A percentile compares a stretch with the other conserved stretches of the same genome.
Conservation (phyloP, 1,140 invertebrate species). For the Triops longicaudatus region DNA sequence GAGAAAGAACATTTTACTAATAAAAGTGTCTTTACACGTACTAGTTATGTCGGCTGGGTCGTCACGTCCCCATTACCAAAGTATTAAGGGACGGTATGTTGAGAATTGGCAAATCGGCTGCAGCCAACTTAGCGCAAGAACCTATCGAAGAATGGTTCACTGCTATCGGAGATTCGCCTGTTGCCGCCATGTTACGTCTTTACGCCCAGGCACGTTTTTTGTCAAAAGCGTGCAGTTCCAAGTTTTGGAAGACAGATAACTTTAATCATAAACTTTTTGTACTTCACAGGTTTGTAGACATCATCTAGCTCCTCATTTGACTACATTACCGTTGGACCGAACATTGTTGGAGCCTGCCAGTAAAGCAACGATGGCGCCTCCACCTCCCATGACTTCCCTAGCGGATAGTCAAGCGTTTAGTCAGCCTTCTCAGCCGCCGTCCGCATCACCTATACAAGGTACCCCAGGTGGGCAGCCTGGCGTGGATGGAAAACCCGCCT, state of each 20-base stretch:
- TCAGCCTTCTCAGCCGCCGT: neutral
- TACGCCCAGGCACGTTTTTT: conserved; percentile 64
- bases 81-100: conserved; percentile 79
- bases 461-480: neutral
- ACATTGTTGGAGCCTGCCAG: conserved; percentile 56
- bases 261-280: conserved; percentile 34
- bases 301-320: conserved; percentile 70
- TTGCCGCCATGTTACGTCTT: conserved; percentile 69
- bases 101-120: conserved; percentile 62
- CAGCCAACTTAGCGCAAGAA: conserved; percentile 54
- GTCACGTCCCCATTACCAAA: conserved; percentile 78
- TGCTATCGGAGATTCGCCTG: conserved; percentile 64
- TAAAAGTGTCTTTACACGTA: conserved; percentile 27
- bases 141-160: conserved; percentile 86
- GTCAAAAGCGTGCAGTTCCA: neutral
- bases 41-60: conserved; percentile 71
- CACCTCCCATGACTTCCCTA: conserved; percentile 18
- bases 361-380: conserved; percentile 26
- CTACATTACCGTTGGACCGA: conserved; percentile 67
- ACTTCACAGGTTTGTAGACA: conserved; percentile 53
- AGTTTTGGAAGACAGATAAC: neutral
- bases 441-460: neutral
- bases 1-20: neutral
- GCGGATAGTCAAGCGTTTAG: neutral
- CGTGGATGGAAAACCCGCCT: conserved; percentile 19